Evolutionary conservation across 2,888 invertebrate species (phyloP), one percentile per base, ranked within the genome.

Genomic region (Timandra comae): DNA sequence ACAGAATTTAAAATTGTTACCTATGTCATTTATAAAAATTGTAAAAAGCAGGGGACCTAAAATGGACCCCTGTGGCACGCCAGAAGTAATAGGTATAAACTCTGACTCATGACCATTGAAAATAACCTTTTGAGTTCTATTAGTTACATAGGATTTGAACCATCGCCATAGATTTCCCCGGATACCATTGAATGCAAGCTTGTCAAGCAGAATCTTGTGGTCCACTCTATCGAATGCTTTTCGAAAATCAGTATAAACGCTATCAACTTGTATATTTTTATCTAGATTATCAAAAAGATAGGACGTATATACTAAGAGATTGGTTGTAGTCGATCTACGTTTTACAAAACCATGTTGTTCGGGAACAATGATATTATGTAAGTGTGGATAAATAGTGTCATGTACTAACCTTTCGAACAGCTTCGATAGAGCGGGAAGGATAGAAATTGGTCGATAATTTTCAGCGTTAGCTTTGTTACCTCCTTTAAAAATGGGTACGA

Each of bases 271-370:
- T 44, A 2, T 30, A 20, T 12, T 39, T 3, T 11, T 11, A n/a
- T 29, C 29, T 2, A 29, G 12, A 12, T 12, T 22, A 20, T 7
- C 9, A 5, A 16, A 16, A 1, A 23, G 9, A 9, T 9, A n/a
- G 9, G 3, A 2, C 5, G 9, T 9, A 23, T 9, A 23, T 23
- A 9, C 2, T 2, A 9, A 2, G n/a, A 48, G 12, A 11, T 48
- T 48, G 1, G 41, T 45, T 1, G 19, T 20, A 7, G 43, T 45
- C 2, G 48, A 51, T 7, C 39, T 30, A 2, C 28, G 30, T 32
- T 43, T 43, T 2, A 52, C 47, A 33, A 52, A 46, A 7, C 46
- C 46, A 29, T 52, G 46, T 23, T 49, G 46, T 21, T 45, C 36
- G 2, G 26, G 24, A 13, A 44, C 38, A 3, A 48, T 40, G 7